phyloP scores from a whole-genome alignment of 2,797 vertebrate species.

The Cephalopachus bancanus region DNA sequence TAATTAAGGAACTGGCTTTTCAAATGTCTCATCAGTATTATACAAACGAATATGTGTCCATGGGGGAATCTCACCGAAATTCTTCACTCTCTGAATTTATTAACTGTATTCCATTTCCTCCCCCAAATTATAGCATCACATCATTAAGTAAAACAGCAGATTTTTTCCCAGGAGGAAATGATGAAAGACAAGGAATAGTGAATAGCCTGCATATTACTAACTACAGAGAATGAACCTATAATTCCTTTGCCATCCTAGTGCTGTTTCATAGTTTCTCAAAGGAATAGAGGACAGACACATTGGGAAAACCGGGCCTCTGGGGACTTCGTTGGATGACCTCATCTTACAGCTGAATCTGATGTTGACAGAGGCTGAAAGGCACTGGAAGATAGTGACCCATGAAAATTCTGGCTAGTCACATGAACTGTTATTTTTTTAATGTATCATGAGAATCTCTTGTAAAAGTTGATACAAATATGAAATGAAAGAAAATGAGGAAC shows the following conservation, averaged over 20 bases:
- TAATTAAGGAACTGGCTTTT: neutral
- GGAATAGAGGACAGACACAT: neutral
- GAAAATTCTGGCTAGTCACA: neutral
- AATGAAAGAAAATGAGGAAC: neutral
- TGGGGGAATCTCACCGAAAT: neutral
- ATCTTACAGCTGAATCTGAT: neutral
- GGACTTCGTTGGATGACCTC: neutral
- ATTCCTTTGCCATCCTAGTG: neutral
- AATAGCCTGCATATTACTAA: neutral
- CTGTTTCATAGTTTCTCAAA: neutral
- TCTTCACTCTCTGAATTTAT: neutral
- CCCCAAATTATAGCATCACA: neutral
- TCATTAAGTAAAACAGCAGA: slow-evolving; percentile 3
- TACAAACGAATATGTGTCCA: neutral
- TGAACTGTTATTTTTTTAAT: slow-evolving; percentile 22
- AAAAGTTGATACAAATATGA: neutral
- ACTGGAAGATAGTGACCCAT: neutral
- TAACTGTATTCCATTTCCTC: neutral
- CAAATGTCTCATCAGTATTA: neutral
- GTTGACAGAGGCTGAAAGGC: slow-evolving; percentile 36
- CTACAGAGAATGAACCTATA: neutral
- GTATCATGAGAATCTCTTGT: neutral
- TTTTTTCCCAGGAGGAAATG: slow-evolving; percentile 6
- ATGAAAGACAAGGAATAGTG: neutral
- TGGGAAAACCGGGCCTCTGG: neutral